These are phyloP conservation scores for Nannoperca australis DNA, from an alignment of 2,797 vertebrate genomes.

Conservation along the genomic window DNA sequence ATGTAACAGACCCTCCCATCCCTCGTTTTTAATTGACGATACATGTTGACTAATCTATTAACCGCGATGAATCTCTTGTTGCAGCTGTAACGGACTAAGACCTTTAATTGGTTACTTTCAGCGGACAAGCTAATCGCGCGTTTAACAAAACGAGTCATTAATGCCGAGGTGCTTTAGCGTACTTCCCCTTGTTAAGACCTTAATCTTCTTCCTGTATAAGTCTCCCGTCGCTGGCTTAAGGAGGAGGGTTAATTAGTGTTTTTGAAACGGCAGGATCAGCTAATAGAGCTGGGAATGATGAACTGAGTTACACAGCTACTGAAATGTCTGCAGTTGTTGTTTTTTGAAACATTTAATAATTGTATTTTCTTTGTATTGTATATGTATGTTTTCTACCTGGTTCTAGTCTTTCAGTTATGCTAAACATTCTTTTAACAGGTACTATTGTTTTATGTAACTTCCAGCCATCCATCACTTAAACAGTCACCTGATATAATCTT, in stretches of 20 bases:
- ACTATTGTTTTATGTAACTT: background rate
- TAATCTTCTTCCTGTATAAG: constrained; percentile 80
- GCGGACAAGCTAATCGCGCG: constrained; percentile 56
- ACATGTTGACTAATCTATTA: background rate
- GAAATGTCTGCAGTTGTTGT: constrained; percentile 9
- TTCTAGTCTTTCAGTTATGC: background rate
- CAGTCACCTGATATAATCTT: constrained; percentile 3
- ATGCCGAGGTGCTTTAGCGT: constrained; percentile 56
- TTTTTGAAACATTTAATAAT: constrained; percentile 1
- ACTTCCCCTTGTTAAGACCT: constrained; percentile 78
- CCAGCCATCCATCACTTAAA: constrained; percentile 2
- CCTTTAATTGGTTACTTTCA: constrained; percentile 68
- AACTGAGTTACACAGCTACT: constrained; percentile 30
- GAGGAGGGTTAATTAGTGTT: constrained; percentile 74
- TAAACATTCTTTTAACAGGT: background rate
- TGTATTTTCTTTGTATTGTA: background rate
- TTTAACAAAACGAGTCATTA: constrained; percentile 75
- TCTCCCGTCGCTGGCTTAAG: constrained; percentile 66
- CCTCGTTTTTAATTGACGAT: background rate
- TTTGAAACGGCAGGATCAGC: constrained; percentile 68
- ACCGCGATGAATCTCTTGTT: background rate
- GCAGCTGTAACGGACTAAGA: constrained; percentile 40
- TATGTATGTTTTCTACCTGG: background rate
- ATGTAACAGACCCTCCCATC: background rate
- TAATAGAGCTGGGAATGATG: constrained; percentile 50